These are phyloP conservation scores for Azorinus chamasolen DNA, from an alignment of 2,888 invertebrate species.

Conservation along the genomic window DNA sequence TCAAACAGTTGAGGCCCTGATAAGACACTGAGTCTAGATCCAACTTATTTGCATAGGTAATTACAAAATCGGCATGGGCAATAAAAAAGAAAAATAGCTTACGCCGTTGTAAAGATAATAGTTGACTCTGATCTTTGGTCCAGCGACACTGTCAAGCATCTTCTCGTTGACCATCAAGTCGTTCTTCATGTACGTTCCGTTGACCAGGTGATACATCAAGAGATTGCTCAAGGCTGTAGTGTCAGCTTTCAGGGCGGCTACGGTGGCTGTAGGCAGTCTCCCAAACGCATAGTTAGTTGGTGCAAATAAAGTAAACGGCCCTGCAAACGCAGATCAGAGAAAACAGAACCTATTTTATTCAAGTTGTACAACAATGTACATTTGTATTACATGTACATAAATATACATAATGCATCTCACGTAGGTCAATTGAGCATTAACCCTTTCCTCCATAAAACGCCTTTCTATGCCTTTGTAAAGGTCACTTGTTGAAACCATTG, in stretches of 20 bases:
- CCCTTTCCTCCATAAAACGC: too few species aligned
- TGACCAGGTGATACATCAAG: slow-evolving; percentile 72
- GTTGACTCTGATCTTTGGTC: slow-evolving; percentile 67
- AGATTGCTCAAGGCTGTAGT: slow-evolving; percentile 50
- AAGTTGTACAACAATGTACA: too few species aligned
- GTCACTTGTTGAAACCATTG: too few species aligned
- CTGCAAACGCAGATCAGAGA: too few species aligned
- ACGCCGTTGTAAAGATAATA: slow-evolving; percentile 46
- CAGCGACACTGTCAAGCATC: slow-evolving; percentile 56
- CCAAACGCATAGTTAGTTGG: slow-evolving; percentile 55
- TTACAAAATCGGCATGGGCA: too few species aligned
- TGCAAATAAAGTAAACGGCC: slow-evolving; percentile 70
- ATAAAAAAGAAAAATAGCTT: not conserved
- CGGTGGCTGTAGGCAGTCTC: slow-evolving; percentile 11
- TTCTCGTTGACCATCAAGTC: slow-evolving; percentile 69
- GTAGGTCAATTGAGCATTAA: too few species aligned
- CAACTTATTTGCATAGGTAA: not conserved
- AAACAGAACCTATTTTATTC: too few species aligned
- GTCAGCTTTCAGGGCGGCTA: slow-evolving; percentile 53
- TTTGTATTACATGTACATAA: too few species aligned
- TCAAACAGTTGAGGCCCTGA: too few species aligned
- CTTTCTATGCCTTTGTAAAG: too few species aligned
- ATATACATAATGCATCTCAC: too few species aligned
- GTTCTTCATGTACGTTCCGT: slow-evolving; percentile 37
- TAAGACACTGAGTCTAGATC: not conserved